These are phyloP conservation scores for Apotomis betuletana DNA, from an alignment of 2,888 invertebrate species.

Conservation along the genomic window DNA sequence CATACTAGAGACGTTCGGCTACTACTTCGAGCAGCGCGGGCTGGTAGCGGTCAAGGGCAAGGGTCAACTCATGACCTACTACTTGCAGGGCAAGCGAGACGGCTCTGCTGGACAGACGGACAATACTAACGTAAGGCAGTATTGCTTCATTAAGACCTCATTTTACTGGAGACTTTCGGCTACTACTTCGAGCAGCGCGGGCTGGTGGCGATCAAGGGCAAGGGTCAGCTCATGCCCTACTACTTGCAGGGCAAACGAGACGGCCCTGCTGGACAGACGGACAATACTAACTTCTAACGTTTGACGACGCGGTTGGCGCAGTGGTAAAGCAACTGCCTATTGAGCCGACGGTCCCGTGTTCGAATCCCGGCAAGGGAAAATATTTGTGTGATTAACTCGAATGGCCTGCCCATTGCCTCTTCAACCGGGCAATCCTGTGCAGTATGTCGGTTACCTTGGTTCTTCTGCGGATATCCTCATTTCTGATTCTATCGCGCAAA, in stretches of 20 bases:
- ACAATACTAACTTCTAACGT: conserved; percentile 43
- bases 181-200: conserved; percentile 97
- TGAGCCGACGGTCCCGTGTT: too few species aligned
- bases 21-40: conserved; percentile 96
- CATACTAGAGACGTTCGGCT: conserved; percentile 94
- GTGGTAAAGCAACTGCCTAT: too few species aligned
- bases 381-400: too few species aligned
- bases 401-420: too few species aligned
- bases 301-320: conserved; percentile 19
- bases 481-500: too few species aligned
- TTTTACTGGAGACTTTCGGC: conserved; percentile 91
- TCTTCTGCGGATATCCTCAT: too few species aligned
- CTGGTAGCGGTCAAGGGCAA: conserved; percentile 98
- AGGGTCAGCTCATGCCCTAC: conserved; percentile 97
- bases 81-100: conserved; percentile 86
- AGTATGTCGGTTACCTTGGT: too few species aligned
- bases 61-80: conserved; percentile 97
- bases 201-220: conserved; percentile 97
- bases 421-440: too few species aligned
- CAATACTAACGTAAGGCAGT: conserved; percentile 43
- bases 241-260: conserved; percentile 88
- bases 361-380: too few species aligned
- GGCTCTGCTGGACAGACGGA: conserved; percentile 47
- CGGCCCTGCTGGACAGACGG: conserved; percentile 46
- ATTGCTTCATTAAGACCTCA: not conserved